Evolutionary conservation across 2,113 vertebrate genomes (phyloP).

Genomic region (Pomatorhinus ruficollis): DNA sequence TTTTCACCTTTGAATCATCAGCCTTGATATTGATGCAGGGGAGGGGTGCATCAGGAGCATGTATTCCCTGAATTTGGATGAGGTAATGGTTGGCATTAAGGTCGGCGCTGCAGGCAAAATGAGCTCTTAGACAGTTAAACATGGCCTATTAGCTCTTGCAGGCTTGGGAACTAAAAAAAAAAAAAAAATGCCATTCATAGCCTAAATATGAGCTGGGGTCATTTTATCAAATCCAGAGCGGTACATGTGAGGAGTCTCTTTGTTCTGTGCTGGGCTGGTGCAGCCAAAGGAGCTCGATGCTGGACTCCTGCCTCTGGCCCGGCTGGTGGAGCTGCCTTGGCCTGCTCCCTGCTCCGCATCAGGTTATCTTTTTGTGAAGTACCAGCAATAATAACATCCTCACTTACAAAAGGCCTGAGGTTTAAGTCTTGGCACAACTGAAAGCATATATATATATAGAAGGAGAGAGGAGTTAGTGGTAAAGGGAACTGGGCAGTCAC

Average conservation of each 20-base stretch:
- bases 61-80: conserved; percentile 41
- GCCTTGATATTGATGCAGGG: background rate
- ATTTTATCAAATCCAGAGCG: conserved; percentile 2
- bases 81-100: conserved; percentile 50
- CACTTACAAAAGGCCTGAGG: background rate
- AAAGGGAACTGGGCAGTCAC: background rate
- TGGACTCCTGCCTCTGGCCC: background rate
- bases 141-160: conserved; percentile 17
- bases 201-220: background rate
- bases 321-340: background rate
- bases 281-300: background rate
- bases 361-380: background rate
- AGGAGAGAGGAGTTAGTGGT: background rate
- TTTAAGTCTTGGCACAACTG: background rate
- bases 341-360: rapidly evolving
- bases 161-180: background rate
- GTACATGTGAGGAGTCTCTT: conserved; percentile 8
- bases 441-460: background rate
- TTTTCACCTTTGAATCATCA: background rate
- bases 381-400: background rate
- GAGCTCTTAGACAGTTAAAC: conserved; percentile 35
- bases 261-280: background rate
- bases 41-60: background rate
- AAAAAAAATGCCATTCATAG: background rate
- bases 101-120: background rate